Percentiles rank a stretch among this genome's conserved stretches.
Conservation (phyloP, 2,888 invertebrate species). For the Cinara cedri region DNA sequence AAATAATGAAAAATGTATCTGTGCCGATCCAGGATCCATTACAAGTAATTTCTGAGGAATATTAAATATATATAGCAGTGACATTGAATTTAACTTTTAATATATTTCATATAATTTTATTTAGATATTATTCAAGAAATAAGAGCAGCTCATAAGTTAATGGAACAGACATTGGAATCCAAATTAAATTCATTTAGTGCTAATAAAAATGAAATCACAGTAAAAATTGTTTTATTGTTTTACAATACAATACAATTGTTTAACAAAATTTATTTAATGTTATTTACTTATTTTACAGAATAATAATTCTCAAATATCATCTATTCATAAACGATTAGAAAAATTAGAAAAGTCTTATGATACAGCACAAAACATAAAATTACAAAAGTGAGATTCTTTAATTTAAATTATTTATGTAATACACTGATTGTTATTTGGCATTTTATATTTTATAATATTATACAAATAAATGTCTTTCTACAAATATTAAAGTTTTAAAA, state of each 20-base stretch:
- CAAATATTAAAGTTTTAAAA: too few species aligned
- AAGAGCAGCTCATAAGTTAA: slow-evolving; percentile 48
- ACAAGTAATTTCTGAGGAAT: slow-evolving; percentile 37
- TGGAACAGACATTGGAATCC: slow-evolving; percentile 50
- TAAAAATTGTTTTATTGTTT: not conserved
- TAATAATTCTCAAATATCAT: slow-evolving; percentile 21
- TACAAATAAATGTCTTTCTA: too few species aligned
- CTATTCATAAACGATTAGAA: slow-evolving; percentile 35
- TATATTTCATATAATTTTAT: not conserved
- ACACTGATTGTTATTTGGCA: too few species aligned
- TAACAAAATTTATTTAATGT: not conserved
- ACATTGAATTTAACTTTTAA: not conserved
- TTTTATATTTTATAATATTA: too few species aligned
- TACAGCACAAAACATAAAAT: not conserved
- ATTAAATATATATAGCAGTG: not conserved
- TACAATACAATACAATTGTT: not conserved
- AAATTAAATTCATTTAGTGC: slow-evolving; percentile 38
- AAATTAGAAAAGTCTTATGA: slow-evolving; percentile 41
- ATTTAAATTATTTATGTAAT: too few species aligned
- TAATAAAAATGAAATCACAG: slow-evolving; percentile 28
- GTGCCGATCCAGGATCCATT: slow-evolving; percentile 44
- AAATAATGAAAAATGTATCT: slow-evolving; percentile 35
- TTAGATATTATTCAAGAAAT: slow-evolving; percentile 53
- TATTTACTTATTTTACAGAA: slow-evolving; percentile 15
- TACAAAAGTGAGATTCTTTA: slow-evolving; percentile 26